phyloP scores from a whole-genome alignment of 2,113 vertebrate genomes.

The Cromileptes altivelis region DNA sequence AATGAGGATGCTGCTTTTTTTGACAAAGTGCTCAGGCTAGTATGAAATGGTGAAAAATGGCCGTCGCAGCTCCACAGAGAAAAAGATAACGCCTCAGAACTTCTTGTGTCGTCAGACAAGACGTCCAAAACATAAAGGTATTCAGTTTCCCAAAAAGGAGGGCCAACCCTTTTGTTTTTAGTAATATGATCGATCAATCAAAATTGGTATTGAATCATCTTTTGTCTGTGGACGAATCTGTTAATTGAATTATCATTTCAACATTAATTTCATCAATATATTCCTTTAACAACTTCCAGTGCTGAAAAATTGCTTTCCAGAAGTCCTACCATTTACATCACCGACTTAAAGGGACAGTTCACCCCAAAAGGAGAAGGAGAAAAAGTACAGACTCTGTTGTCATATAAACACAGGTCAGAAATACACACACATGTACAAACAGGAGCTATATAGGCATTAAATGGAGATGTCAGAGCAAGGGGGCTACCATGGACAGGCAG shows the following conservation, averaged over 20 bases:
- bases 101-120: neutral
- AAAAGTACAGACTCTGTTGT: no score
- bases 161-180: neutral
- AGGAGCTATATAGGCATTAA: no score
- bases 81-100: neutral
- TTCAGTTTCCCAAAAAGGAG: neutral
- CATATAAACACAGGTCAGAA: no score
- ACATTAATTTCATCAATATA: neutral
- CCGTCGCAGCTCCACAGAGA: neutral
- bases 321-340: neutral
- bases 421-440: no score
- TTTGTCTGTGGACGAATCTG: no score
- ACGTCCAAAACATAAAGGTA: neutral
- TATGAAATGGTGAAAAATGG: conserved; percentile 13
- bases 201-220: no score
- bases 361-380: no score
- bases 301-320: neutral
- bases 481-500: no score
- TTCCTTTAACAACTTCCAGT: neutral
- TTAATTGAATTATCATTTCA: no score
- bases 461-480: no score
- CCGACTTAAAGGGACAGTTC: no score
- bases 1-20: neutral
- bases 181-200: neutral
- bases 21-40: conserved; percentile 1